phyloP scores from a whole-genome alignment of 2,113 vertebrate genomes.

The Brachirus orientalis region DNA sequence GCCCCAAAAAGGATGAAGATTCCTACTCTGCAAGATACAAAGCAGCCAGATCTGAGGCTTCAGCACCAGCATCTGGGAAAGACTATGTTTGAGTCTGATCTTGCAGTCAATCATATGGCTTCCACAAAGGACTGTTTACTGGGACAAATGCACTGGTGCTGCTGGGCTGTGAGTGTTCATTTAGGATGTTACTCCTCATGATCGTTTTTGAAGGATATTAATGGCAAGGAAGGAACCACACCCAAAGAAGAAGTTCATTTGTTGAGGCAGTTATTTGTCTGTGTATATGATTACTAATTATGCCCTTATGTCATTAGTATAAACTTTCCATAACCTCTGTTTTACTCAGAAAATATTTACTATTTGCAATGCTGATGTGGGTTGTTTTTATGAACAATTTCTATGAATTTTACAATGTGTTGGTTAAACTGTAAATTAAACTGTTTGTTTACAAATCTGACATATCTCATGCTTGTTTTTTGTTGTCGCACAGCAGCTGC shows the following conservation, averaged over 20 bases:
- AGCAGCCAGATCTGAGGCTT: conserved; percentile 63
- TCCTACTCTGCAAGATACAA: conserved; percentile 71
- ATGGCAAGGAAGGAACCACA: conserved; percentile 40
- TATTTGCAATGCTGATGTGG: conserved; percentile 7
- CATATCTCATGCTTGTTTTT: conserved; percentile 10
- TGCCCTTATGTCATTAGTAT: background rate
- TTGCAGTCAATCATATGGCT: background rate
- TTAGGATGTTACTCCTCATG: conserved; percentile 15
- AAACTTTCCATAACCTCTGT: background rate
- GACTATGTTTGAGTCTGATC: conserved; percentile 68
- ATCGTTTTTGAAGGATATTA: background rate
- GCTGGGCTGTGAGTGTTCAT: conserved; percentile 17
- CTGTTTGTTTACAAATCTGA: conserved; percentile 53
- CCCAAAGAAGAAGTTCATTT: conserved; percentile 6
- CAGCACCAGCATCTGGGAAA: conserved; percentile 63
- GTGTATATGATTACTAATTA: conserved; percentile 2
- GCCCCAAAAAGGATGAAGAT: conserved; percentile 59
- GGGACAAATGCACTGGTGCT: conserved; percentile 46
- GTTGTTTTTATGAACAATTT: conserved; percentile 25
- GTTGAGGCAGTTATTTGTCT: conserved; percentile 4
- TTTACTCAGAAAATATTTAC: no score
- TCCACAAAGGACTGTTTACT: conserved; percentile 13
- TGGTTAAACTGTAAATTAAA: conserved; percentile 70
- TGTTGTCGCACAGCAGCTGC: background rate
- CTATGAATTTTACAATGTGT: conserved; percentile 18